Percentiles rank a stretch among this genome's conserved stretches.
Conservation (phyloP, 2,888 invertebrate species). For the Hyposoter dolosus region DNA sequence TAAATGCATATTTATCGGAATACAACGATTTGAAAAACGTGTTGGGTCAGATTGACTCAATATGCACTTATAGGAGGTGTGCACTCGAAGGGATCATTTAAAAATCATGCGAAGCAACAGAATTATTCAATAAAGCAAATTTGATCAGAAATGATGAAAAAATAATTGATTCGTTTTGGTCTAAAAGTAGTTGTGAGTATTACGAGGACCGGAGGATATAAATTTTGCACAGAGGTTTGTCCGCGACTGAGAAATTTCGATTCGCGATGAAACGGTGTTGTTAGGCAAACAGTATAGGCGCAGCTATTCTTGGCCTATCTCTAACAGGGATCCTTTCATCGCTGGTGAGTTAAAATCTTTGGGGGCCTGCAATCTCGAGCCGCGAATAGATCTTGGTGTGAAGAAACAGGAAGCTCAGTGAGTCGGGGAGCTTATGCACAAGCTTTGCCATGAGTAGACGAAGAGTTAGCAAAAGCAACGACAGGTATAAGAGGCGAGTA, state of each 20-base stretch:
- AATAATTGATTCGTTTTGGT: conserved; percentile 1
- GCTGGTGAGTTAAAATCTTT: conserved; percentile 62
- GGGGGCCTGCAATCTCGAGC: conserved; percentile 56
- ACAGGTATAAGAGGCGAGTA: conserved; percentile 71
- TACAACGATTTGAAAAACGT: neutral
- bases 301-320: conserved; percentile 58
- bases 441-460: conserved; percentile 52
- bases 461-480: conserved; percentile 66
- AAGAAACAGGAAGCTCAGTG: conserved; percentile 64
- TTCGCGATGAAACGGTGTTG: conserved; percentile 55
- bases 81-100: no score
- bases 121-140: neutral
- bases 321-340: conserved; percentile 67
- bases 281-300: conserved; percentile 39
- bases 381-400: conserved; percentile 63
- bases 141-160: neutral
- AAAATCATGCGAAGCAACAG: no score
- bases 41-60: neutral
- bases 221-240: conserved; percentile 17
- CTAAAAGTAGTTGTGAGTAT: conserved; percentile 21
- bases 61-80: no score
- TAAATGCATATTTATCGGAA: neutral
- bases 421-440: conserved; percentile 38
- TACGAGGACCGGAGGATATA: neutral
- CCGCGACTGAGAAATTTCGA: conserved; percentile 50